These are phyloP conservation scores for Lepidurus arcticus DNA, from an alignment of 1,140 invertebrate genomes.

Conservation along the genomic window DNA sequence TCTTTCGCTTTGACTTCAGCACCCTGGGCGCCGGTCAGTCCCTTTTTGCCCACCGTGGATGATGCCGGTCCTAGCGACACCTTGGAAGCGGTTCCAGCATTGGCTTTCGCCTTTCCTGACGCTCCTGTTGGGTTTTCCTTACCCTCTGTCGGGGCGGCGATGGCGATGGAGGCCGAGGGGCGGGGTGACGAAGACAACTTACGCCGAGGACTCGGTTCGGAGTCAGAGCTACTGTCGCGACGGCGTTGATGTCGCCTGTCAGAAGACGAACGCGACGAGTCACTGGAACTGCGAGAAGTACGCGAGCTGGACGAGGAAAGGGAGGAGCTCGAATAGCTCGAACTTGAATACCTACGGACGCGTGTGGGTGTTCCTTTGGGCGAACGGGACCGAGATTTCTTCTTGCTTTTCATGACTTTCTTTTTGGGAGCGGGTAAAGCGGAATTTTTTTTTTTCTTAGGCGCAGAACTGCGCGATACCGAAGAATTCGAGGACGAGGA, in stretches of 20 bases:
- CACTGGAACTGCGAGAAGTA: background rate
- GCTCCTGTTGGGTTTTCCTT: background rate
- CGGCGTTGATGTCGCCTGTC: background rate
- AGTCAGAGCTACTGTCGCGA: background rate
- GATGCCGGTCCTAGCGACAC: background rate
- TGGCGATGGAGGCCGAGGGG: background rate
- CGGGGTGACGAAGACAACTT: background rate
- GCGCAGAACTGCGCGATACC: background rate
- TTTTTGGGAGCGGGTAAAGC: background rate
- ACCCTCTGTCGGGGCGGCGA: background rate
- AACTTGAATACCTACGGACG: background rate
- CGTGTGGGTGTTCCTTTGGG: slow-evolving; percentile 1
- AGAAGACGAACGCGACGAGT: background rate
- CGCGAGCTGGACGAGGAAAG: background rate
- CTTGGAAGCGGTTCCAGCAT: background rate
- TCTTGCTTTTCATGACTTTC: background rate
- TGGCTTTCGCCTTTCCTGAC: background rate
- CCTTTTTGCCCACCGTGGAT: background rate
- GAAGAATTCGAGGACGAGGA: slow-evolving; percentile 27
- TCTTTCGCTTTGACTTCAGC: slow-evolving; percentile 3
- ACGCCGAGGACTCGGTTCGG: background rate
- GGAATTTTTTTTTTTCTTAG: background rate
- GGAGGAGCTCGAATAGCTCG: background rate
- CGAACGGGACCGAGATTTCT: background rate
- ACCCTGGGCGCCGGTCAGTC: background rate